Percentiles rank a stretch among this genome's conserved stretches.
Conservation (phyloP, 2,113 vertebrate species). For the Cisticola juncidis region DNA sequence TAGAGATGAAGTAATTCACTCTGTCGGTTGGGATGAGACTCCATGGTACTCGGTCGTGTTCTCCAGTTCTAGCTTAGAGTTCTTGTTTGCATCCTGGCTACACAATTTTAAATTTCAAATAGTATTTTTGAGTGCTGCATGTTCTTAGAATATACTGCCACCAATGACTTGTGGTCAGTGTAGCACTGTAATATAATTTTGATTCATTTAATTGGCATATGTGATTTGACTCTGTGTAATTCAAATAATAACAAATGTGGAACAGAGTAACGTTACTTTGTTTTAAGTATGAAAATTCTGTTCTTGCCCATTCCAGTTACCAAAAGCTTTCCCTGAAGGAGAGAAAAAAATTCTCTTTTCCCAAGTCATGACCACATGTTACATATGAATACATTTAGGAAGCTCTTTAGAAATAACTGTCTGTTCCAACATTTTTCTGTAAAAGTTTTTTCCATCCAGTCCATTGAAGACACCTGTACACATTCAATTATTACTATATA, state of each 20-base stretch:
- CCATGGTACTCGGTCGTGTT: background rate
- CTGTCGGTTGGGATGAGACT: background rate
- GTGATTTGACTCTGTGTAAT: background rate
- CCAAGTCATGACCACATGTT: background rate
- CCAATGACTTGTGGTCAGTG: background rate
- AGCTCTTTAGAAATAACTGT: background rate
- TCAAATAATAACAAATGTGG: background rate
- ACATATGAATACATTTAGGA: background rate
- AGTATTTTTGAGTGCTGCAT: background rate
- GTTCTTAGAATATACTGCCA: background rate
- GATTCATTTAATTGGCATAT: background rate
- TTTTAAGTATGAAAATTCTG: background rate
- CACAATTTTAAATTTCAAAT: background rate
- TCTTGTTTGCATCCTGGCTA: background rate
- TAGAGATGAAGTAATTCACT: background rate
- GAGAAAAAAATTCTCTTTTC: background rate
- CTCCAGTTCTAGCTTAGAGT: background rate
- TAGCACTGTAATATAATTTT: background rate
- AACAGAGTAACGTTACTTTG: background rate
- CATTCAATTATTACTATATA: background rate
- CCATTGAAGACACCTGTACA: background rate
- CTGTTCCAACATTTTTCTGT: background rate
- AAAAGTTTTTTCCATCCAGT: background rate
- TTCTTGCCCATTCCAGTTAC: background rate
- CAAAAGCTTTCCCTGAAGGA: background rate